Evolutionary conservation across 2,113 vertebrate genomes (phyloP).

Genomic region (Oncorhynchus gorbuscha): DNA sequence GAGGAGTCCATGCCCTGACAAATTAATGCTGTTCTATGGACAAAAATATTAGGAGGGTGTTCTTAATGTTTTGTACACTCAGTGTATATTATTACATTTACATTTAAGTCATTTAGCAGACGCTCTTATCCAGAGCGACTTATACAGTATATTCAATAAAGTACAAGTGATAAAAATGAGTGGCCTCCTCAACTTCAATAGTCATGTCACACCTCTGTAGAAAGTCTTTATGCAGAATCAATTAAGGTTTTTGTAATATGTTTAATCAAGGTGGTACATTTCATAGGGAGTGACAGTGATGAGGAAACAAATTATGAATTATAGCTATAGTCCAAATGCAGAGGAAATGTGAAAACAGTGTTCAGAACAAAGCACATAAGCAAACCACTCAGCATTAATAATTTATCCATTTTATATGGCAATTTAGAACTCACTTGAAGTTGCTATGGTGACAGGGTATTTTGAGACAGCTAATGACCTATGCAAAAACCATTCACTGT

Average conservation of each 20-base stretch:
- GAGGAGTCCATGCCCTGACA: too few relatives aligned
- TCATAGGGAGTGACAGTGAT: not conserved
- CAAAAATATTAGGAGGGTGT: too few relatives aligned
- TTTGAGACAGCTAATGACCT: conserved; percentile 73
- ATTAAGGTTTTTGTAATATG: conserved; percentile 12
- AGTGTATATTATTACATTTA: too few relatives aligned
- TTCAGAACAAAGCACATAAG: conserved; percentile 45
- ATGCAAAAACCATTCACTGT: conserved; percentile 68
- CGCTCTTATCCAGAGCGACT: too few relatives aligned
- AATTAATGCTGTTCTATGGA: too few relatives aligned
- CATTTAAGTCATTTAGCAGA: too few relatives aligned
- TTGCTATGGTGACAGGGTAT: conserved; percentile 71
- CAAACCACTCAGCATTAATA: conserved; percentile 58
- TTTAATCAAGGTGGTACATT: too few relatives aligned
- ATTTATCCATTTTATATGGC: conserved; percentile 62
- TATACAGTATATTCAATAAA: too few relatives aligned
- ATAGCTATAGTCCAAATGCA: conserved; percentile 48
- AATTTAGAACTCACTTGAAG: conserved; percentile 67
- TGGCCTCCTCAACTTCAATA: too few relatives aligned
- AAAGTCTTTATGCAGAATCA: conserved; percentile 4
- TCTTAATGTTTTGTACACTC: too few relatives aligned
- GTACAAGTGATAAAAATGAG: too few relatives aligned
- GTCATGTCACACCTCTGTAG: too few relatives aligned
- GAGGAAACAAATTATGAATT: not conserved
- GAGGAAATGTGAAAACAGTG: conserved; percentile 33